Percentiles rank a stretch among this genome's conserved stretches.
These are phyloP conservation scores for Philhelius pedissequus DNA, from an alignment of 2,888 invertebrate genomes.

Conservation along the genomic window DNA sequence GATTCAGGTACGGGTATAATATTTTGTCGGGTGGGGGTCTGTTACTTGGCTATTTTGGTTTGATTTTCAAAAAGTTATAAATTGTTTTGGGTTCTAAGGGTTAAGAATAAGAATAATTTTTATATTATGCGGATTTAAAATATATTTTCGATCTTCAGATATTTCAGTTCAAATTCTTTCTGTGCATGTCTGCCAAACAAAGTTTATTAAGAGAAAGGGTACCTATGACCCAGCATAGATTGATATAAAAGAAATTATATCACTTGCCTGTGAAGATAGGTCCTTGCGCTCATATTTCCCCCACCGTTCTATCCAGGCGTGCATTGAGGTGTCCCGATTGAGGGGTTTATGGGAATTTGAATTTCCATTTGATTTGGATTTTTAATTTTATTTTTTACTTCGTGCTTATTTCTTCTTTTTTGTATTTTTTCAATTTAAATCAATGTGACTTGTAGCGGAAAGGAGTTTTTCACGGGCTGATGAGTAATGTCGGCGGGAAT, in stretches of 20 bases:
- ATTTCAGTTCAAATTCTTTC: no score
- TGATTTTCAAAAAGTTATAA: no score
- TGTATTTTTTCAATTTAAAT: slow-evolving; percentile 44
- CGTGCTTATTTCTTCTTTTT: neutral
- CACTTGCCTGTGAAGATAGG: neutral
- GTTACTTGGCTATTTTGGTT: neutral
- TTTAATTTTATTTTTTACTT: slow-evolving; percentile 13
- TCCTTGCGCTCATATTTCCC: neutral
- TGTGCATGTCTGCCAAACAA: no score
- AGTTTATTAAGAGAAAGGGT: no score
- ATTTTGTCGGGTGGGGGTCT: neutral
- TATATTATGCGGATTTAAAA: no score
- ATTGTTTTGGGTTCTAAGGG: no score
- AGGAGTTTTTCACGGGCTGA: slow-evolving; percentile 40
- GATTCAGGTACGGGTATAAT: neutral
- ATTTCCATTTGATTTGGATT: slow-evolving; percentile 60
- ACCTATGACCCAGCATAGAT: no score
- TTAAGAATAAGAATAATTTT: no score
- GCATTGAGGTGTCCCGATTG: neutral
- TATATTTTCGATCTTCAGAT: no score
- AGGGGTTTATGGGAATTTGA: slow-evolving; percentile 7
- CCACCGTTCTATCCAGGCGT: neutral
- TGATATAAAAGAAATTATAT: no score
- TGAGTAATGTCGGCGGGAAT: slow-evolving; percentile 40
- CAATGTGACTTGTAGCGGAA: slow-evolving; percentile 64